Evolutionary conservation across 1,140 invertebrate species (phyloP).

Genomic region (Pseudomyrmex pallidus): DNA sequence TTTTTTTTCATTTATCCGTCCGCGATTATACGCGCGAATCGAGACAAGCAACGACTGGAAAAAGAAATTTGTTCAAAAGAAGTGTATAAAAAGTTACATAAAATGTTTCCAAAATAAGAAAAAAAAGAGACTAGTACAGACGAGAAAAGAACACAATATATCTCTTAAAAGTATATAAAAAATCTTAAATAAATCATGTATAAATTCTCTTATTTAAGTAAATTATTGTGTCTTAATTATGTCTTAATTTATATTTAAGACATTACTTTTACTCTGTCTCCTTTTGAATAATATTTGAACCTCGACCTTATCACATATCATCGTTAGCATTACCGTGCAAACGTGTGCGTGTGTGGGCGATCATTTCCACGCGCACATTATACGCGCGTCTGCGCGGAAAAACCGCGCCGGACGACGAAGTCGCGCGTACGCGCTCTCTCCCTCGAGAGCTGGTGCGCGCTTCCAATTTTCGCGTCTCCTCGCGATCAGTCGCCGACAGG

Average conservation of each 20-base stretch:
- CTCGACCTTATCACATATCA: not conserved
- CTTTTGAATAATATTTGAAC: too few species aligned
- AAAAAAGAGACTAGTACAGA: too few species aligned
- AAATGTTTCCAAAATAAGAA: too few species aligned
- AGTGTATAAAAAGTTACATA: not conserved
- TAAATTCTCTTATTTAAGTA: too few species aligned
- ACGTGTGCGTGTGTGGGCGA: not conserved
- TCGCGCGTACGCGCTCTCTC: conserved; percentile 10
- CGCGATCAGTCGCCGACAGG: conserved; percentile 67
- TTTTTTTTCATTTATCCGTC: not conserved
- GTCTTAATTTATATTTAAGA: too few species aligned
- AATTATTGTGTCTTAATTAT: too few species aligned
- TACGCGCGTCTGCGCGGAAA: conserved; percentile 63
- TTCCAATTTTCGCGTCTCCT: conserved; percentile 66
- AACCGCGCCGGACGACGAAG: conserved; percentile 46
- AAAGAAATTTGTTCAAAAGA: not conserved
- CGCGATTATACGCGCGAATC: not conserved
- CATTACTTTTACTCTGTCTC: too few species aligned
- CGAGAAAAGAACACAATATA: too few species aligned
- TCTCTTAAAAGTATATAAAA: too few species aligned
- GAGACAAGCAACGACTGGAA: not conserved
- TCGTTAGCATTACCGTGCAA: not conserved
- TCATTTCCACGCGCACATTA: not conserved
- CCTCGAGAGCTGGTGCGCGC: conserved; percentile 57
- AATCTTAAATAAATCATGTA: too few species aligned